Evolutionary conservation across 2,797 vertebrate species (phyloP), one percentile per base, ranked within the genome.

Genomic region (Echeneis naucrates): DNA sequence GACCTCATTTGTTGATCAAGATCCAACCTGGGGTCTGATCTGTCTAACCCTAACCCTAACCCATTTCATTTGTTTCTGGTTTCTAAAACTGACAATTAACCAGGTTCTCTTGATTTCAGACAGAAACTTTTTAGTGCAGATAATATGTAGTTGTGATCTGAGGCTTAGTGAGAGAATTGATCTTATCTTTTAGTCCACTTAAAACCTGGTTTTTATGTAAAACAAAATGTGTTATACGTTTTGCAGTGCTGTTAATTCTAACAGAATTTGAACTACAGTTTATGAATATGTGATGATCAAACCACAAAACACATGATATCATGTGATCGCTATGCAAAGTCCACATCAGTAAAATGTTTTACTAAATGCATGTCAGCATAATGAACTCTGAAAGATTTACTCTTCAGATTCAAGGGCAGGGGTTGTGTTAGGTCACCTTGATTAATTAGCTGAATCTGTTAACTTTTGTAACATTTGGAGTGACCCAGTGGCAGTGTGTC

Each of bases 261-360:
- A 30, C 30, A 16, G 16, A 40, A 17, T 17, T 40, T n/a, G 6
- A 30, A 33, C 21, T 26, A 21, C 44, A 23, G 13, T 30, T 63
- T 8, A 9, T 17, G 9, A 51, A 50, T 4, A 13, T 2, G 6
- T 19, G 16, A 35, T 38, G 40, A 32, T 50, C 4, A 27, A 23
- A 61, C 60, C 58, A 44, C n/a, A 48, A 48, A 56, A 52, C 69
- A 51, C 12, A 6, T 51, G 58, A 53, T 30, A 24, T 54, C 73
- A 68, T 33, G 56, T 56, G 56, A 66, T 2, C 12, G 19, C n/a
- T 26, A 47, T 12, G 19, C 23, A 66, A 57, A 77, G 55, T 40
- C 45, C 33, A 40, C 13, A 2, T 24, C 13, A 67, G 8, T 21
- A 35, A 55, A 68, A 48, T 4, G 8, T 21, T 23, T 58, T n/a